Evolutionary conservation across 2,113 vertebrate species (phyloP), one percentile per base, ranked within the genome.

Genomic region (Syngnathoides biaculeatus): DNA sequence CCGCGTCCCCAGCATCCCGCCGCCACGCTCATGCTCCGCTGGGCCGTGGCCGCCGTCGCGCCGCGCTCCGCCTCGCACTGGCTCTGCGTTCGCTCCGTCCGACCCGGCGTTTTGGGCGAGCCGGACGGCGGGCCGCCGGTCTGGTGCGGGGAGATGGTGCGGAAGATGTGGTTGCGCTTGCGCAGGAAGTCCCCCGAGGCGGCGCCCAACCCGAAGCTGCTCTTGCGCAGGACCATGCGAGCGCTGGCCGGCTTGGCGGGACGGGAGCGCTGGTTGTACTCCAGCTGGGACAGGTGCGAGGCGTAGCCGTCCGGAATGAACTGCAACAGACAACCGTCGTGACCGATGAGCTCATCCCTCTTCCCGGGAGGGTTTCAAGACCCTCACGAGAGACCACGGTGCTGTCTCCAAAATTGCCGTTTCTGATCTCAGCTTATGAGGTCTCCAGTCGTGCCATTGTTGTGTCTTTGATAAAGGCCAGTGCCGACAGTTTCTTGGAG

Each of bases 231-330:
- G 0, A 94, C 95, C 93, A 99, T 95, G 72, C 97, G 93, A 1
- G 93, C 88, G 74, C 94, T 93, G 74, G 93, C 87, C 40, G 95
- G 93, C 89, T 98, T 98, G 80, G 96, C 94, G 0, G 96, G 95
- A 2, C 93, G 92, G 0, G 95, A 93, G 53, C 96, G 93, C 83
- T 98, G 95, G 81, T 82, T 94, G 87, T 95, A 98, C 89, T 98
- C 95, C 88, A 98, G 93, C 89, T 98, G 95, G 12, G 97, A 95
- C 65, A 99, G 92, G 90, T 99, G 97, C 64, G 95, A 90, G 0
- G 96, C 97, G 5, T 99, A 99, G 38, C 96, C 97, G 0, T 99
- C 97, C 0, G 95, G 91, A 83, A 99, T 95, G 90, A 99, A 98
- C 97, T 99, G 90, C 10, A 77, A 64, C 12, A 71, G 30, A 55